These are phyloP conservation scores for Python bivittatus DNA, from an alignment of 2,113 vertebrate genomes.

Conservation along the genomic window DNA sequence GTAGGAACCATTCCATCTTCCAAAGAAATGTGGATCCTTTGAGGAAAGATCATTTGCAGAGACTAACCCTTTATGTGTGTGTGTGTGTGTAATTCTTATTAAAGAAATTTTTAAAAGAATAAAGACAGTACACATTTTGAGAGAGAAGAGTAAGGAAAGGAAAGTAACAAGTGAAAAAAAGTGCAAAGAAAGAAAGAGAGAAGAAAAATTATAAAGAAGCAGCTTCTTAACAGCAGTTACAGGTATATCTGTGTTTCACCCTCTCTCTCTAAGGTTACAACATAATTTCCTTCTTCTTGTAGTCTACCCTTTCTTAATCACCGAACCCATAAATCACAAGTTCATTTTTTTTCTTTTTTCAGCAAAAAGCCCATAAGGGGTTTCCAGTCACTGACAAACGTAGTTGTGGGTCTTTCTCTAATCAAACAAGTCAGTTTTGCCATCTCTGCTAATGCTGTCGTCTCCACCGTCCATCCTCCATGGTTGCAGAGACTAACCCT, in stretches of 20 bases:
- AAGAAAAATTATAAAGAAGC: background rate
- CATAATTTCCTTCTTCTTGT: no score
- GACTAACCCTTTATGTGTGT: background rate
- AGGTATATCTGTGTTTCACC: background rate
- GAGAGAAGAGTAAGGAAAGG: background rate
- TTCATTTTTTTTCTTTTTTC: no score
- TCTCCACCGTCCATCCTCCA: no score
- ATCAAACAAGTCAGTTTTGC: no score
- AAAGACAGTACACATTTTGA: background rate
- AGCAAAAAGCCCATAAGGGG: no score
- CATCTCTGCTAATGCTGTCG: no score
- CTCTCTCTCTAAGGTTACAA: no score
- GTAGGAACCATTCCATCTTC: background rate
- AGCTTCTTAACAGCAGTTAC: background rate
- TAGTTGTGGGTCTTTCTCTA: no score
- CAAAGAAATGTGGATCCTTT: background rate
- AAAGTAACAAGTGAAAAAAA: background rate
- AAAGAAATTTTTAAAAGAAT: background rate
- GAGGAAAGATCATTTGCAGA: background rate
- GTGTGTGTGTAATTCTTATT: background rate
- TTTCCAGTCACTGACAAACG: no score
- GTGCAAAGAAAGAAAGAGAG: background rate
- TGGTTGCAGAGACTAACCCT: no score
- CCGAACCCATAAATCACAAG: no score
- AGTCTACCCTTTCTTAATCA: no score